phyloP scores from a whole-genome alignment of 2,797 vertebrate genomes.

The Furcifer pardalis region DNA sequence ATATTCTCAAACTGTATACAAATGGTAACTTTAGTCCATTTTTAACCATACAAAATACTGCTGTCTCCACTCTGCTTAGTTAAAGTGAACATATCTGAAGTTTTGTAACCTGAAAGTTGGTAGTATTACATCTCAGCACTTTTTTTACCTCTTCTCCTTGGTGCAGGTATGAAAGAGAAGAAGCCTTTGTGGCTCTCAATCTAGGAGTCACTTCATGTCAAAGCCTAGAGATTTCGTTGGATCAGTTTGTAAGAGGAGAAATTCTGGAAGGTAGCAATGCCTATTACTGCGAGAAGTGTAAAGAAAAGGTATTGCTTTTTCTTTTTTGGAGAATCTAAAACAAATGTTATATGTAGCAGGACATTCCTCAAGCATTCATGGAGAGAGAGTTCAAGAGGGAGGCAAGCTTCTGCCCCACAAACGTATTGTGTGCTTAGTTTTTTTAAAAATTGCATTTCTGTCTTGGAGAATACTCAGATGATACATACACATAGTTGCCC shows the following conservation, averaged over 20 bases:
- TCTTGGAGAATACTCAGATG: background rate
- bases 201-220: conserved; percentile 97
- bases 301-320: conserved; percentile 89
- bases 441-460: background rate
- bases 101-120: background rate
- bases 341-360: background rate
- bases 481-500: background rate
- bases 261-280: conserved; percentile 98
- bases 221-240: conserved; percentile 96
- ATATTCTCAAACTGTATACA: background rate
- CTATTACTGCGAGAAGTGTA: conserved; percentile 99
- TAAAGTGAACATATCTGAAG: background rate
- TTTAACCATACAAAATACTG: background rate
- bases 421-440: background rate
- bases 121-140: background rate
- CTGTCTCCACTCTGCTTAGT: too few species aligned
- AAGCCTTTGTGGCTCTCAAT: conserved; percentile 98
- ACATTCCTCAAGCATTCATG: background rate
- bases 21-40: background rate
- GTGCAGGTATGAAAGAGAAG: conserved; percentile 93
- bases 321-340: background rate
- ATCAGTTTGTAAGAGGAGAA: conserved; percentile 98
- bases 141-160: conserved; percentile 14
- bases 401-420: background rate
- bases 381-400: background rate